These are phyloP conservation scores for Altica lythri DNA, from an alignment of 2,888 invertebrate genomes.

Conservation along the genomic window DNA sequence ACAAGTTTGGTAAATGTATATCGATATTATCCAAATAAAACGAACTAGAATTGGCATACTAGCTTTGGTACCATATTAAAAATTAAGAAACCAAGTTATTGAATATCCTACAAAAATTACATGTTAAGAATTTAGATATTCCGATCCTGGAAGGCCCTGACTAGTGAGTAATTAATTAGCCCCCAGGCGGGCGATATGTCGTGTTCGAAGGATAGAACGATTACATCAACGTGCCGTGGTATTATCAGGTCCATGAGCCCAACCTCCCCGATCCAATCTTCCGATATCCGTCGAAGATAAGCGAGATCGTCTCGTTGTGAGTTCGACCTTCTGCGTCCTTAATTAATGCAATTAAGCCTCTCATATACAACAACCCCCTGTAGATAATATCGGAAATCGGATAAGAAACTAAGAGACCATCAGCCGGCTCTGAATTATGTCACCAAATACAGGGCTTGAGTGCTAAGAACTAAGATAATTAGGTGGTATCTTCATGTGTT, in stretches of 20 bases:
- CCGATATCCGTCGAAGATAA: constrained; percentile 52
- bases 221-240: constrained; percentile 41
- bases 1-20: no score
- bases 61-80: no score
- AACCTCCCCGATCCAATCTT: constrained; percentile 47
- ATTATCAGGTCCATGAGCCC: constrained; percentile 39
- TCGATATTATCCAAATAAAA: no score
- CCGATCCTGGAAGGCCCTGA: constrained; percentile 5
- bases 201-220: constrained; percentile 44
- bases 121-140: no score
- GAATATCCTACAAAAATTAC: no score
- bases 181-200: constrained; percentile 16
- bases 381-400: constrained; percentile 53
- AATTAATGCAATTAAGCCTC: constrained; percentile 58
- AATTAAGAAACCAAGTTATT: no score
- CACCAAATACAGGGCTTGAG: constrained; percentile 47
- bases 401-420: constrained; percentile 42
- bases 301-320: constrained; percentile 53
- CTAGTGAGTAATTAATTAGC: constrained; percentile 14
- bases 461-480: constrained; percentile 45
- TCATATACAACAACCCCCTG: constrained; percentile 55
- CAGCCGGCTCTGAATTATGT: constrained; percentile 48
- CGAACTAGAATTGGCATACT: no score
- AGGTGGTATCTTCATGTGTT: constrained; percentile 49
- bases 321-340: constrained; percentile 57